These are phyloP conservation scores for Pholis gunnellus DNA, from an alignment of 2,113 vertebrate genomes.

Conservation along the genomic window DNA sequence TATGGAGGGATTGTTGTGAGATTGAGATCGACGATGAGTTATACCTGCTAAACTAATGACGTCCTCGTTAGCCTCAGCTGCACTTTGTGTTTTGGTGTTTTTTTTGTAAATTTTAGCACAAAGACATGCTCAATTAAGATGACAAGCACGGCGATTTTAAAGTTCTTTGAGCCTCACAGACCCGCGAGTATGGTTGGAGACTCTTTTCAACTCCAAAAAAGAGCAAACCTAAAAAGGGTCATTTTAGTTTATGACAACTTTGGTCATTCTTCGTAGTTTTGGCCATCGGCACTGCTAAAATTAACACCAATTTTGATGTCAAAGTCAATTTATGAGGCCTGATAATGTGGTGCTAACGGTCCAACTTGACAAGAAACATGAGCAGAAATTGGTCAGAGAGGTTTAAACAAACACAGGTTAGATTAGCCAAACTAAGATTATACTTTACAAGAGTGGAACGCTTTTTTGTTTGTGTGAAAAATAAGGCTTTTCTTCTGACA, in stretches of 20 bases:
- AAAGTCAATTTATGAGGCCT: not conserved
- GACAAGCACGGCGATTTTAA: not conserved
- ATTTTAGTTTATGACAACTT: not conserved
- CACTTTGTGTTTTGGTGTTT: not conserved
- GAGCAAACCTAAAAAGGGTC: not conserved
- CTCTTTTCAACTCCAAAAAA: not conserved
- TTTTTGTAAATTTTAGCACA: not conserved
- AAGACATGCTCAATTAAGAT: no score
- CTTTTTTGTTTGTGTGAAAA: not conserved
- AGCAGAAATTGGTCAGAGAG: not conserved
- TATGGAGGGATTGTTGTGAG: not conserved
- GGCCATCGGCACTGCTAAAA: not conserved
- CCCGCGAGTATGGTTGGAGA: not conserved
- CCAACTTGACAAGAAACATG: not conserved
- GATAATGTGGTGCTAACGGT: not conserved
- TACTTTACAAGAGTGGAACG: not conserved
- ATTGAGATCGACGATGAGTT: not conserved
- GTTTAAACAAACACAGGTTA: not conserved
- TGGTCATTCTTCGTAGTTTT: not conserved
- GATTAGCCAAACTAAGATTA: not conserved
- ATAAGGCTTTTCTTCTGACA: conserved; percentile 1
- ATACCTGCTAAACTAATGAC: not conserved
- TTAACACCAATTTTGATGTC: not conserved
- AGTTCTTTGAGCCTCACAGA: not conserved
- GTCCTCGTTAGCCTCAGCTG: not conserved